Evolutionary conservation across 2,797 vertebrate genomes (phyloP).

Genomic region (Cryptoprocta ferox): DNA sequence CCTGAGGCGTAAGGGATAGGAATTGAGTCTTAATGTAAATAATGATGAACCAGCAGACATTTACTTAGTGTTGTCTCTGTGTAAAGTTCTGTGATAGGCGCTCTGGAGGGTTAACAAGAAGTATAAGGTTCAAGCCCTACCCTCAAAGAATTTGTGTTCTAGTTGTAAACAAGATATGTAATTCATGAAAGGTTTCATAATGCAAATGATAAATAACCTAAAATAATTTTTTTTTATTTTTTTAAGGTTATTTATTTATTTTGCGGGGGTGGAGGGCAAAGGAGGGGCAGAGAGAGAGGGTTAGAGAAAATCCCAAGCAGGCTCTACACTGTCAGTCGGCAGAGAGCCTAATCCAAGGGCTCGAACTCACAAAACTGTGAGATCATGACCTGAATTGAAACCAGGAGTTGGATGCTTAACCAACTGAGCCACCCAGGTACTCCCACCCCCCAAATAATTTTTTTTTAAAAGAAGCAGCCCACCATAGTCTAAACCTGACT

Average conservation of each 20-base stretch:
- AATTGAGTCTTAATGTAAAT: not conserved
- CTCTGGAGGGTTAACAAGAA: not conserved
- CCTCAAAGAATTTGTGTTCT: not conserved
- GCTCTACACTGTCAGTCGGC: too few species aligned
- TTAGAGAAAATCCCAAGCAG: too few species aligned
- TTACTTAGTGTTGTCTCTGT: not conserved
- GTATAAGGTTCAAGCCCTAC: not conserved
- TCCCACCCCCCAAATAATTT: not conserved
- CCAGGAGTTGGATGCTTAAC: too few species aligned
- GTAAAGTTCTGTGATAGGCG: not conserved
- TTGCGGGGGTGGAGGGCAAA: too few species aligned
- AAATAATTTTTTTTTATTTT: not conserved
- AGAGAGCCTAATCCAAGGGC: too few species aligned
- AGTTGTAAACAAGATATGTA: not conserved
- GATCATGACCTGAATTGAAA: too few species aligned
- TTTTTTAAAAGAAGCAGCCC: not conserved
- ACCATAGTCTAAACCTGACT: not conserved
- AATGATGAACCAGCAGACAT: not conserved
- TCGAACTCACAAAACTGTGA: too few species aligned
- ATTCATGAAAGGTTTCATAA: conserved; percentile 9
- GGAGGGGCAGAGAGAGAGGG: too few species aligned
- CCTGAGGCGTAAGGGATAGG: not conserved
- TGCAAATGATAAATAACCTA: not conserved
- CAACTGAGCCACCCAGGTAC: too few species aligned
- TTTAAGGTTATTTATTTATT: too few species aligned